phyloP scores from a whole-genome alignment of 2,888 invertebrate species.

The Lochmaea capreae region DNA sequence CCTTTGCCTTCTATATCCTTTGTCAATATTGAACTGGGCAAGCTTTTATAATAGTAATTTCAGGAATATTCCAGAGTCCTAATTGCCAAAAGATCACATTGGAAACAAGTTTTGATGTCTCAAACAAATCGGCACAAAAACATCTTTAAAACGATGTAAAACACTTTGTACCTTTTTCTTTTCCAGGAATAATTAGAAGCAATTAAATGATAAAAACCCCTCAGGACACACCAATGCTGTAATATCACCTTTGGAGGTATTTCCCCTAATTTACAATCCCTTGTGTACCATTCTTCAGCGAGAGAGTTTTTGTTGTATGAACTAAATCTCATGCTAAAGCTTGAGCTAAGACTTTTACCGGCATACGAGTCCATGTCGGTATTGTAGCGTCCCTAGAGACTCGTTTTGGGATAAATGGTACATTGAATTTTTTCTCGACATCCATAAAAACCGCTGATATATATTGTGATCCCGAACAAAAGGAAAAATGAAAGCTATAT shows the following conservation, averaged over 20 bases:
- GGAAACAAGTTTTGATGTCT: no score
- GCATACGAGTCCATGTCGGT: constrained; percentile 3
- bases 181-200: neutral
- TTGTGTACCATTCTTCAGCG: constrained; percentile 19
- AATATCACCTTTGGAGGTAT: constrained; percentile 17
- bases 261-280: constrained; percentile 20
- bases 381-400: constrained; percentile 6
- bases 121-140: no score
- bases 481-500: neutral
- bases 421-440: neutral
- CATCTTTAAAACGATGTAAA: neutral
- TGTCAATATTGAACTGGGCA: no score
- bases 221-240: neutral
- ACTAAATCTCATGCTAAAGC: constrained; percentile 9
- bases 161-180: neutral
- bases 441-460: neutral
- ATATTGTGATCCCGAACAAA: neutral
- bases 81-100: no score
- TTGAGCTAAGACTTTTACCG: neutral
- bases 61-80: no score
- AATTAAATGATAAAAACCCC: neutral
- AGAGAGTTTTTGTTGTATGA: constrained; percentile 21
- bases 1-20: no score
- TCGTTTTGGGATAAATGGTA: constrained; percentile 3
- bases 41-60: no score